Percentiles rank a stretch among this genome's conserved stretches.
phyloP scores from a whole-genome alignment of 2,888 invertebrate genomes.

The Gnatocerus cornutus region DNA sequence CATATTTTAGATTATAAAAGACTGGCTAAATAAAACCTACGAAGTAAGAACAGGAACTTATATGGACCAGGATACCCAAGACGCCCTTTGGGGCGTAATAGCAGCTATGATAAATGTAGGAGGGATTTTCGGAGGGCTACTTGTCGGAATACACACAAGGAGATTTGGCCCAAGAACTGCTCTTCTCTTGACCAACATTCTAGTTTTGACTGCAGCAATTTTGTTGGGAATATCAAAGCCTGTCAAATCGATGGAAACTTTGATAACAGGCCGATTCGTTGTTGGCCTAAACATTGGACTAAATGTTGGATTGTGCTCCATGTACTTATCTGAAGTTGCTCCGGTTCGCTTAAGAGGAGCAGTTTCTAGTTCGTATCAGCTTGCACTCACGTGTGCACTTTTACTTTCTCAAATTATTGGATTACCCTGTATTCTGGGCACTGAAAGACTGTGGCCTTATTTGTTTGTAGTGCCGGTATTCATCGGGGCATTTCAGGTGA shows the following conservation, averaged over 20 bases:
- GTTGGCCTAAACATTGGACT: conserved; percentile 89
- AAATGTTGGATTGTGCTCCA: conserved; percentile 89
- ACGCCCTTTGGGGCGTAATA: conserved; percentile 19
- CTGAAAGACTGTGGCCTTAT: conserved; percentile 81
- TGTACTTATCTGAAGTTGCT: conserved; percentile 92
- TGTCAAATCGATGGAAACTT: conserved; percentile 81
- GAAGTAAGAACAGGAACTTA: background rate
- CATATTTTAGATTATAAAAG: conserved; percentile 11
- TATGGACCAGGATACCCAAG: background rate
- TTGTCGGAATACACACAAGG: conserved; percentile 79
- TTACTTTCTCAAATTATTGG: conserved; percentile 86
- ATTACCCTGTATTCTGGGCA: conserved; percentile 81
- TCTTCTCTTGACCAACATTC: conserved; percentile 84
- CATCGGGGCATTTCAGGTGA: conserved; percentile 78
- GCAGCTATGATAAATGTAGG: conserved; percentile 73
- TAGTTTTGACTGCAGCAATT: conserved; percentile 81
- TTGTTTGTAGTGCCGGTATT: conserved; percentile 81
- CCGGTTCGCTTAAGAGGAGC: conserved; percentile 88
- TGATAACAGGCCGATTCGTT: conserved; percentile 85
- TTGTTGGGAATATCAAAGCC: conserved; percentile 80
- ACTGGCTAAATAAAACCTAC: conserved; percentile 15
- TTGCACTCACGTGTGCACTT: conserved; percentile 90
- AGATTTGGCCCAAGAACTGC: conserved; percentile 84
- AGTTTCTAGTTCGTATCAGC: conserved; percentile 90
- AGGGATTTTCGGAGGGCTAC: conserved; percentile 86